These are phyloP conservation scores for Aporrectodea caliginosa DNA, from an alignment of 1,140 invertebrate species.

Conservation along the genomic window DNA sequence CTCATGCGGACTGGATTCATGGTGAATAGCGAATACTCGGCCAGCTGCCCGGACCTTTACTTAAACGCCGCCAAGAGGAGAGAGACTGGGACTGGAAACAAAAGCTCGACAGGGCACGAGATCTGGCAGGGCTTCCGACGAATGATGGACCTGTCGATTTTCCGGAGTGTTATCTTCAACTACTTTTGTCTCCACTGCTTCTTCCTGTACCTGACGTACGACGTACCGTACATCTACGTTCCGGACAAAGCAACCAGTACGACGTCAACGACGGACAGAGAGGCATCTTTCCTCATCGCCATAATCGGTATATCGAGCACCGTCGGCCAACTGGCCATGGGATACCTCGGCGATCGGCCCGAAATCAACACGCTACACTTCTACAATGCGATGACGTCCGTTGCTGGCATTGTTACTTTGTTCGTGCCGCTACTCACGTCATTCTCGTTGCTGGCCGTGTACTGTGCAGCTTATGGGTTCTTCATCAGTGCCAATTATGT, in stretches of 20 bases:
- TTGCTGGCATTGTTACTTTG: conserved; percentile 10
- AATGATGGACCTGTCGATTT: conserved; percentile 13
- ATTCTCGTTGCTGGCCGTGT: neutral
- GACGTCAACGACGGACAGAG: conserved; percentile 2
- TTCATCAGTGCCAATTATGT: conserved; percentile 40
- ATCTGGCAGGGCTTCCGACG: neutral
- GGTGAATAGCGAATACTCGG: neutral
- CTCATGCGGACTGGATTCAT: conserved; percentile 5
- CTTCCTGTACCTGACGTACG: conserved; percentile 21
- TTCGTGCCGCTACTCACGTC: neutral
- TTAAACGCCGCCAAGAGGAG: neutral
- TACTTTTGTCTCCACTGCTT: conserved; percentile 17
- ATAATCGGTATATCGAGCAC: conserved; percentile 81
- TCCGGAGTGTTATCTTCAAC: conserved; percentile 9
- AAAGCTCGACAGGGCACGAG: neutral
- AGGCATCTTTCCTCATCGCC: conserved; percentile 75
- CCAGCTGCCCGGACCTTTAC: conserved; percentile 13
- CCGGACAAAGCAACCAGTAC: conserved; percentile 5
- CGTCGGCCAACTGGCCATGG: conserved; percentile 58
- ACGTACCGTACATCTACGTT: conserved; percentile 22
- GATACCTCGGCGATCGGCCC: conserved; percentile 19
- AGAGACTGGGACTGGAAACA: neutral
- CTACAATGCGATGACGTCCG: conserved; percentile 13
- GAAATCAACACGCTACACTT: conserved; percentile 14
- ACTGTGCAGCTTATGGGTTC: conserved; percentile 37